phyloP scores from a whole-genome alignment of 1,140 invertebrate species.

The Drosophila novamexicana region DNA sequence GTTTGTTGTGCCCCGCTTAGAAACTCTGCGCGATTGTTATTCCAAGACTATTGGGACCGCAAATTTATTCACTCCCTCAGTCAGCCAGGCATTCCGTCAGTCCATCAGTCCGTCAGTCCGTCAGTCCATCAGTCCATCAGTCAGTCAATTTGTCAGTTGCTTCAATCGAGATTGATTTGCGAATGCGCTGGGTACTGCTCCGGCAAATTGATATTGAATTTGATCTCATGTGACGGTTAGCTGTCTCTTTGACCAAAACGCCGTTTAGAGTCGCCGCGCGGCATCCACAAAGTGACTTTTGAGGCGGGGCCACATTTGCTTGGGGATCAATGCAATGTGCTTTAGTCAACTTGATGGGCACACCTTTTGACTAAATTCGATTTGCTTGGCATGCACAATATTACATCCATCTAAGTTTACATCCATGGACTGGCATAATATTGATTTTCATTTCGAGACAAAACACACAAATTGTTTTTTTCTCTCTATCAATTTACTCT shows the following conservation, averaged over 20 bases:
- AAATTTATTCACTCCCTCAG: conserved; percentile 3
- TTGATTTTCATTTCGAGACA: neutral
- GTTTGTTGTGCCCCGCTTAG: neutral
- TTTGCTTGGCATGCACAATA: conserved; percentile 34
- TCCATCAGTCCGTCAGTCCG: conserved; percentile 7
- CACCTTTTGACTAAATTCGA: conserved; percentile 71
- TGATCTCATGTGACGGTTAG: conserved; percentile 67
- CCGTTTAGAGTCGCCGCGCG: conserved; percentile 53
- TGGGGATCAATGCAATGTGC: conserved; percentile 35
- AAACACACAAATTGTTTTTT: too few relatives aligned
- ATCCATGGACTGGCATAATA: neutral
- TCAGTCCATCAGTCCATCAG: neutral
- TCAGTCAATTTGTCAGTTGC: conserved; percentile 37
- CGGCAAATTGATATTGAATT: conserved; percentile 73
- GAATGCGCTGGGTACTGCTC: conserved; percentile 29
- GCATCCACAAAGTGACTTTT: conserved; percentile 41
- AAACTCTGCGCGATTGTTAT: neutral
- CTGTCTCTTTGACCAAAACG: conserved; percentile 57
- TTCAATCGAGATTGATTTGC: conserved; percentile 57
- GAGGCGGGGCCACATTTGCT: conserved; percentile 8
- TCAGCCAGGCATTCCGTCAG: conserved; percentile 24
- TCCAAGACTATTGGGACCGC: neutral
- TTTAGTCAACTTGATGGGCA: conserved; percentile 58
- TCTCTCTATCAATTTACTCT: too few relatives aligned
- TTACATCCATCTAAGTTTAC: conserved; percentile 61